Conservation (phyloP, 1,140 invertebrate species). For the Uloborus diversus region DNA sequence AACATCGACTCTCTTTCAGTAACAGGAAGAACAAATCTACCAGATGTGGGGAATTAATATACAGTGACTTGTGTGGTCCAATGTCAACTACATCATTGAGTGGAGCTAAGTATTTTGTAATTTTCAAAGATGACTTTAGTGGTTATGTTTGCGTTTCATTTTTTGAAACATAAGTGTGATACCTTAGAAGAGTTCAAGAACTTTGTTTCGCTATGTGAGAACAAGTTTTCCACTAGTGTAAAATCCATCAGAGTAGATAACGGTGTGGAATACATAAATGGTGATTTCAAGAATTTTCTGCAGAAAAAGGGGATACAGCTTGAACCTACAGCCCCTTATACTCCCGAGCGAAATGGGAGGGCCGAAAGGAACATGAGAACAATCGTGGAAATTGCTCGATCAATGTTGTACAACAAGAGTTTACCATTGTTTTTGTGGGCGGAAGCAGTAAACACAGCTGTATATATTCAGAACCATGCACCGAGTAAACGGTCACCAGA, state of each 20-base stretch:
- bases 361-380: conserved; percentile 11
- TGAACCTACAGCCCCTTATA: conserved; percentile 13
- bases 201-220: neutral
- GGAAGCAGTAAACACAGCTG: conserved; percentile 32
- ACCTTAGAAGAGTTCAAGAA: conserved; percentile 55
- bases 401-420: conserved; percentile 26
- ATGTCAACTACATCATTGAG: conserved; percentile 61
- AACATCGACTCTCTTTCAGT: neutral
- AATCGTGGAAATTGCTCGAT: conserved; percentile 18
- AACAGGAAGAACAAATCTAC: neutral
- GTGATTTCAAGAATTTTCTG: conserved; percentile 20
- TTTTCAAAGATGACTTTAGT: conserved; percentile 65
- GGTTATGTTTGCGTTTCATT: conserved; percentile 63
- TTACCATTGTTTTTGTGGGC: conserved; percentile 29
- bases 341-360: conserved; percentile 20
- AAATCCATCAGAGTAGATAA: conserved; percentile 65
- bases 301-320: conserved; percentile 17
- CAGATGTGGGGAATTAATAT: conserved; percentile 60
- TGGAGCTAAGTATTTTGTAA: conserved; percentile 63
- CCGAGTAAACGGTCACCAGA: neutral
- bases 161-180: conserved; percentile 64
- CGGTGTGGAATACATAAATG: conserved; percentile 65
- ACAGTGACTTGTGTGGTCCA: conserved; percentile 63
- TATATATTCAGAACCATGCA: conserved; percentile 18
- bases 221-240: conserved; percentile 62